phyloP scores from a whole-genome alignment of 2,888 invertebrate species.

The Nomada goodeniana region DNA sequence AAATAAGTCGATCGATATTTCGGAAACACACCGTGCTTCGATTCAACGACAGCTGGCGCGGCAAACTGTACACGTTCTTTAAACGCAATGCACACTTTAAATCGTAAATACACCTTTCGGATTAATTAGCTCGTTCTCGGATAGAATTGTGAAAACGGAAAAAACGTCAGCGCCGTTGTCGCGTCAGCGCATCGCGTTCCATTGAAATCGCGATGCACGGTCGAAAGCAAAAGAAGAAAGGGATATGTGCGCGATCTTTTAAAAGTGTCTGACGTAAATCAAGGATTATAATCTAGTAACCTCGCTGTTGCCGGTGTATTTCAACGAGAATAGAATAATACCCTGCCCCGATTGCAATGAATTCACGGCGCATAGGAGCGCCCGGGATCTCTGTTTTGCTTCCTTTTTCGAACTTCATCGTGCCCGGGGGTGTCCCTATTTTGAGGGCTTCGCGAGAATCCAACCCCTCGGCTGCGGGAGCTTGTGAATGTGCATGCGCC shows the following conservation, averaged over 20 bases:
- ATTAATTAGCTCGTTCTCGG: no score
- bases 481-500: not conserved
- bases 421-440: conserved; percentile 37
- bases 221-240: not conserved
- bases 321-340: conserved; percentile 39
- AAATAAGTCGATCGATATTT: not conserved
- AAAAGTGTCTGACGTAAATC: conserved; percentile 37
- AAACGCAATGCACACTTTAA: no score
- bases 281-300: conserved; percentile 22
- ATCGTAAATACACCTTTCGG: no score
- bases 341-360: conserved; percentile 42
- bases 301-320: conserved; percentile 12
- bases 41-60: no score
- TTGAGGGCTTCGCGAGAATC: conserved; percentile 10
- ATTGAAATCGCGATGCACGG: no score
- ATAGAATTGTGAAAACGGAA: no score
- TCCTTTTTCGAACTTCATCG: conserved; percentile 37
- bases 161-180: no score
- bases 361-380: conserved; percentile 30
- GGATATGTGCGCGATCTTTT: not conserved
- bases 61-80: no score
- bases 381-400: conserved; percentile 22
- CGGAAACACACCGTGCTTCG: no score
- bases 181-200: no score
- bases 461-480: not conserved